A percentile compares a stretch with the other conserved stretches of the same genome.
Conservation (phyloP, 1,140 invertebrate genomes). For the Dendroctonus valens region DNA sequence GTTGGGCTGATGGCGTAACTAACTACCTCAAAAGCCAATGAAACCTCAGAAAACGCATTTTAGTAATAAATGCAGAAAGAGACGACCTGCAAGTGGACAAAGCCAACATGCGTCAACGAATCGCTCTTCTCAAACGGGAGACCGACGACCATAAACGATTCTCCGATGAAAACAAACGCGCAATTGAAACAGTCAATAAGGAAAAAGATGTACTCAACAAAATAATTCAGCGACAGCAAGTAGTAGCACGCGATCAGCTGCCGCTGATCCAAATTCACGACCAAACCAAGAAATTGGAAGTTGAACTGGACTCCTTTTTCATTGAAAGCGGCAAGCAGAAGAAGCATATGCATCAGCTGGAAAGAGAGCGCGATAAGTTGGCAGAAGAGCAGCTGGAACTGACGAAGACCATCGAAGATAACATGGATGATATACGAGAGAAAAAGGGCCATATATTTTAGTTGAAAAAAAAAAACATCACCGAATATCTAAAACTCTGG, state of each 20-base stretch:
- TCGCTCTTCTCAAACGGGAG: conserved; percentile 53
- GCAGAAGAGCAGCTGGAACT: conserved; percentile 47
- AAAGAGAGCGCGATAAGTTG: conserved; percentile 61
- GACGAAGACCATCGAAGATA: conserved; percentile 50
- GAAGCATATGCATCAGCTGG: conserved; percentile 56
- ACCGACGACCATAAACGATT: conserved; percentile 54
- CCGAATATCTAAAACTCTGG: too few relatives aligned
- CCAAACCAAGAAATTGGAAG: conserved; percentile 55
- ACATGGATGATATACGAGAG: conserved; percentile 50
- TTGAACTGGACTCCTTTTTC: conserved; percentile 57
- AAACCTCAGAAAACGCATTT: conserved; percentile 37
- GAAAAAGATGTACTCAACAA: conserved; percentile 60
- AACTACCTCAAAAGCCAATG: conserved; percentile 40
- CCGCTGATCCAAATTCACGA: conserved; percentile 50
- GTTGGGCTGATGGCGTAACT: too few relatives aligned
- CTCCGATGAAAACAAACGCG: conserved; percentile 51
- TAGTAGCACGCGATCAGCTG: conserved; percentile 41
- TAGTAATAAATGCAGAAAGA: conserved; percentile 49
- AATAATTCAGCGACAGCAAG: conserved; percentile 54
- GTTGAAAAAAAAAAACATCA: conserved; percentile 63
- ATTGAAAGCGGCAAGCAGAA: conserved; percentile 55
- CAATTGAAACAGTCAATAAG: conserved; percentile 54
- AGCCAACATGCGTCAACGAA: conserved; percentile 51
- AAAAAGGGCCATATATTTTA: conserved; percentile 59
- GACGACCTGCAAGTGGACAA: conserved; percentile 48